A percentile compares a stretch with the other conserved stretches of the same genome.
These are phyloP conservation scores for Engraulis encrasicolus DNA, from an alignment of 2,113 vertebrate genomes.

Conservation along the genomic window DNA sequence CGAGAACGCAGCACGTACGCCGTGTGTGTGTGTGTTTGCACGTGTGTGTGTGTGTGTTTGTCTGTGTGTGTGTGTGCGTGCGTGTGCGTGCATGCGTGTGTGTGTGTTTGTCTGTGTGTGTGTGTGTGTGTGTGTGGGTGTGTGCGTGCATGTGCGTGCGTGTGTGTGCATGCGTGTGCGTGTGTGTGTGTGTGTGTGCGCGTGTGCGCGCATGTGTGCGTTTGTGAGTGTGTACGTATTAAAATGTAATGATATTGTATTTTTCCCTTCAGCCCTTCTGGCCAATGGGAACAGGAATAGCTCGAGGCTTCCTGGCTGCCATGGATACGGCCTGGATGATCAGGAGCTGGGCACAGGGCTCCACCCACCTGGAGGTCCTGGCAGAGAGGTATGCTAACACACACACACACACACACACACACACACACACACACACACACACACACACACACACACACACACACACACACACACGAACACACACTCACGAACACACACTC, in stretches of 20 bases:
- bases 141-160: background rate
- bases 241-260: constrained; percentile 12
- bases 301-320: constrained; percentile 92
- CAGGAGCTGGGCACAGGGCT: constrained; percentile 85
- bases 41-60: too few species aligned
- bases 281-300: constrained; percentile 98
- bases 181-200: background rate
- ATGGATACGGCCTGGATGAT: constrained; percentile 98
- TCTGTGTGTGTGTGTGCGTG: too few species aligned
- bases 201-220: background rate
- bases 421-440: background rate
- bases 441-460: background rate
- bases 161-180: background rate
- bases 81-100: too few species aligned
- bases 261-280: constrained; percentile 90
- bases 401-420: constrained; percentile 9
- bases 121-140: too few species aligned
- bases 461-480: background rate
- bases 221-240: background rate
- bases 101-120: too few species aligned
- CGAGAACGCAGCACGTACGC: too few species aligned
- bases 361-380: constrained; percentile 84
- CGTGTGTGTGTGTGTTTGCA: too few species aligned
- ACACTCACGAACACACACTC: too few species aligned
- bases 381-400: constrained; percentile 83